These are phyloP conservation scores for Diorhabda sublineata DNA, from an alignment of 1,140 invertebrate species.

Conservation along the genomic window DNA sequence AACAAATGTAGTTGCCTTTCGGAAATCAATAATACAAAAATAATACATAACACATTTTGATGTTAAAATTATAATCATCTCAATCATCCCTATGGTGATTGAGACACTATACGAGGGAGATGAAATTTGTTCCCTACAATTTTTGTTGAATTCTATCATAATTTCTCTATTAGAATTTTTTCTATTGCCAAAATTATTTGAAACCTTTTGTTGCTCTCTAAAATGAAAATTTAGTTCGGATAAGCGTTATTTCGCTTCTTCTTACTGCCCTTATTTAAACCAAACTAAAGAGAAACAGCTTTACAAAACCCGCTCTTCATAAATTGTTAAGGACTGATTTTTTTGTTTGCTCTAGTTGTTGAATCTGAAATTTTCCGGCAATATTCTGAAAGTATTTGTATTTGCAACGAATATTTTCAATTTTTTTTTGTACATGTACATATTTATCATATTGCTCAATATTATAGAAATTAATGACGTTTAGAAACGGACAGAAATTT, in stretches of 20 bases:
- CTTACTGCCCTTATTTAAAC: slow-evolving; percentile 13
- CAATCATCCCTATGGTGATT: too few species aligned
- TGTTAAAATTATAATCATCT: too few species aligned
- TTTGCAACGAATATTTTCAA: not conserved
- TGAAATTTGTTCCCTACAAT: too few species aligned
- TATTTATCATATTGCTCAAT: slow-evolving; percentile 21
- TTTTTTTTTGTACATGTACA: slow-evolving; percentile 13
- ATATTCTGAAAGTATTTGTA: not conserved
- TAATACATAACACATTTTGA: too few species aligned
- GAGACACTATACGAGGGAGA: too few species aligned
- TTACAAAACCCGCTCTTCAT: slow-evolving; percentile 3
- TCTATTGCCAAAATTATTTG: too few species aligned
- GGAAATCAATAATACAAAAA: too few species aligned
- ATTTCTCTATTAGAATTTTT: too few species aligned
- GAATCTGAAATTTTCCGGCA: not conserved
- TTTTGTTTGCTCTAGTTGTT: slow-evolving; percentile 4
- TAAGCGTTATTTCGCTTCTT: not conserved
- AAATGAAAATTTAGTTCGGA: not conserved
- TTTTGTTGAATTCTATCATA: too few species aligned
- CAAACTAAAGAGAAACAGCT: slow-evolving; percentile 8
- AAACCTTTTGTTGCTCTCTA: too few species aligned
- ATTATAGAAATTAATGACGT: slow-evolving; percentile 3
- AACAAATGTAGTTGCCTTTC: too few species aligned
- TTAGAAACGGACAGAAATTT: not conserved
- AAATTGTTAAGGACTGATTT: slow-evolving; percentile 20